Evolutionary conservation across 1,140 invertebrate genomes (phyloP), one percentile per base, ranked within the genome.

Genomic region (Habropoda laboriosa): DNA sequence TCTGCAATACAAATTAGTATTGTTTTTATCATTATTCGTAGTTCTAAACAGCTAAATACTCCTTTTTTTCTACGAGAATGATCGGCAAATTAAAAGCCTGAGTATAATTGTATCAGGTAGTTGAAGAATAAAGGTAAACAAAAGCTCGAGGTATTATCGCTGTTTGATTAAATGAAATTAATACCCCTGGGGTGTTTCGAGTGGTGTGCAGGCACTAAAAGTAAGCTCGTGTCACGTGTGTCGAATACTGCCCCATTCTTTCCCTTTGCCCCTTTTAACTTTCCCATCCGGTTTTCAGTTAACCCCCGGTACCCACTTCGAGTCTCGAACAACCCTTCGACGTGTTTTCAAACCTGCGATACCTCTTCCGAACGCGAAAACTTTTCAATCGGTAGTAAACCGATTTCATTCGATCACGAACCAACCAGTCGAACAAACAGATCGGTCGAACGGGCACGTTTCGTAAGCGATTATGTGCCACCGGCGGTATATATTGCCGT

Each of bases 81-180:
- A 7, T 64, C 35, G 10, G 27, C 38, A n/a, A 13, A 21, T 55
- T 6, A 21, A 24, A 75, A 66, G 42, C 24, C n/a, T 18, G 3
- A 32, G 49, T 21, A 45, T 73, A 49, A 3, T 40, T 42, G 38
- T 38, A 47, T 16, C 63, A 30, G 4, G 30, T 7, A n/a, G 27
- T 35, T 18, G 40, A 47, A 66, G 74, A 45, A 32, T 7, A 30
- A 68, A 30, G 21, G 74, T 47, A 85, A 86, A 83, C 81, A 86
- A 70, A 74, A 77, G 66, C 27, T 57, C 27, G 12, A 30, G 12
- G 55, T 73, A 51, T 60, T 30, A 51, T 12, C 77, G 58, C 55
- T 79, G 85, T 87, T 88, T 83, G 87, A 88, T 86, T 82, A 88
- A 89, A 89, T 80, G 82, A 80, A 82, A 89, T 87, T 88, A 88